Conservation (phyloP, 2,888 invertebrate genomes). For the Blera fallax region DNA sequence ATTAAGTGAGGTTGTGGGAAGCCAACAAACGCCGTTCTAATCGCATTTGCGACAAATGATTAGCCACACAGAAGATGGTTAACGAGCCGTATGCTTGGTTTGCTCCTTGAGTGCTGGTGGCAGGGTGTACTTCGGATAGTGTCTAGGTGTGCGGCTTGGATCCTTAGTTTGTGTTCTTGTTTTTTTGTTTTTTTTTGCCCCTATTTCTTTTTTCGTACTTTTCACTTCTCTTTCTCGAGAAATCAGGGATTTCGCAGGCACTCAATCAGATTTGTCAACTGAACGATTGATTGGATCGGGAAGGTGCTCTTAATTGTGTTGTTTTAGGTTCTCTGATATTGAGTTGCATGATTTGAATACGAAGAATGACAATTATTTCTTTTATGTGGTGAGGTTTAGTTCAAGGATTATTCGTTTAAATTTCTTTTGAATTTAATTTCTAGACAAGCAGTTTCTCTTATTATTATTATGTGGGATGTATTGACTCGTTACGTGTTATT, state of each 20-base stretch:
- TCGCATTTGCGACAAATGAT: constrained; percentile 74
- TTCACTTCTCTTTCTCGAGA: constrained; percentile 38
- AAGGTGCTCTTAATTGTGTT: constrained; percentile 69
- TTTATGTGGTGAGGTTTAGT: background rate
- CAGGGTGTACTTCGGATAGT: constrained; percentile 18
- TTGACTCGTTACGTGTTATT: no score
- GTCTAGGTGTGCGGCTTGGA: constrained; percentile 26
- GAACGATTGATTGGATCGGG: constrained; percentile 70
- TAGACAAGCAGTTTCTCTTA: no score
- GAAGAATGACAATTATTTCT: constrained; percentile 40
- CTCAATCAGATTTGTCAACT: constrained; percentile 72
- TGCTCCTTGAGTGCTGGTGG: constrained; percentile 69
- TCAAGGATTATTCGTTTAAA: background rate
- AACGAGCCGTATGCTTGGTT: constrained; percentile 73
- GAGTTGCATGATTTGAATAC: constrained; percentile 58
- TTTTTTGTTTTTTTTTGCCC: constrained; percentile 1
- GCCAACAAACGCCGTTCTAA: constrained; percentile 73
- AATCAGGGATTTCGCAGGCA: constrained; percentile 61
- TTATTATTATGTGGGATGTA: no score
- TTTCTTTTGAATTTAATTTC: background rate
- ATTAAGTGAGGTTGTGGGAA: constrained; percentile 73
- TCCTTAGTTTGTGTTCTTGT: constrained; percentile 41
- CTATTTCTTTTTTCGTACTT: constrained; percentile 14
- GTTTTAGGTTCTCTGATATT: constrained; percentile 49
- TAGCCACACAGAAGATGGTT: constrained; percentile 74